Base-by-base conservation (phyloP, 2,797 vertebrate species). In the Lutjanus campechanus region DNA sequence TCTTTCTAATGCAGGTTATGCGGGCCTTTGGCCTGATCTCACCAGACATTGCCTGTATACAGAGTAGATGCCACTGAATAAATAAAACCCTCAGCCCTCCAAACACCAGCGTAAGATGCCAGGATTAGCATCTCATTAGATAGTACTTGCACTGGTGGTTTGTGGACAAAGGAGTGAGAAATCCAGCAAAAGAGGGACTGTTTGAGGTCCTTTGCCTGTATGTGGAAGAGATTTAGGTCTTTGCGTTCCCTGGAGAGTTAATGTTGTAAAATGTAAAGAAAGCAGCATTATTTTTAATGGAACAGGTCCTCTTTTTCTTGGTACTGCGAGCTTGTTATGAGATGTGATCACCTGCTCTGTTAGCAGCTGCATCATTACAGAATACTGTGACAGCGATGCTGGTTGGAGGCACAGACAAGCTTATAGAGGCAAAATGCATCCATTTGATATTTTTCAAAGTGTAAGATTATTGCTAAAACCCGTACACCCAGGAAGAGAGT, bases 51-150 rank as follows among this genome's bases (percentile, higher is more conserved):
- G 76, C 78, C 90, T 91, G 91, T 92, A 87, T 90, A 92, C 79
- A 87, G 85, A 92, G 87, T 85, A 84, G 92, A 91, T 87, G 86
- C 84, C 80, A 64, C 87, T 92, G 93, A 94, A 94, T 95, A 93
- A 94, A 95, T 95, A 92, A 94, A 88, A 83, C 51, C 82, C 86
- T 90, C 85, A 78, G 62, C 79, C 85, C 79, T 85, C 85, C 88
- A 91, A 92, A 93, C 91, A 92, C 84, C 69, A 72, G 85, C 76
- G 85, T 88, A 91, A 92, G 80, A 93, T 88, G 82, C 82, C 62
- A 75, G 85, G 86, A 95, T 96, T 94, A 93, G 91, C 93, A 94
- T 95, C 82, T 94, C 91, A 95, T 96, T 95, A 93, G 76, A 85
- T 65, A 29, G 55, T 62, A 76, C 76, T 78, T 71, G 73, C 46